phyloP scores from a whole-genome alignment of 2,113 vertebrate species.

The Urocynchramus pylzowi region DNA sequence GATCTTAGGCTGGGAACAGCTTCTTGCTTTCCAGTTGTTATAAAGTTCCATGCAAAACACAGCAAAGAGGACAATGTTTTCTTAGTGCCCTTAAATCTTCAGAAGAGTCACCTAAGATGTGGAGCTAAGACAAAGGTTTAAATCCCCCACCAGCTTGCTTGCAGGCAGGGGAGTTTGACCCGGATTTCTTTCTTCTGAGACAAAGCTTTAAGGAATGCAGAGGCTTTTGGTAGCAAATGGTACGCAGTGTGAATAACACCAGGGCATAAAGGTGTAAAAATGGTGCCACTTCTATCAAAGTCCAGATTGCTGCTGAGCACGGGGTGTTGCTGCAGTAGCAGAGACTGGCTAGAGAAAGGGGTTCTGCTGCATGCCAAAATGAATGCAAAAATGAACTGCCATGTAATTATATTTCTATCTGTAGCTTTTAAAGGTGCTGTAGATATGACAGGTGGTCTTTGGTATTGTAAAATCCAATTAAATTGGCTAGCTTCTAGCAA shows the following conservation, averaged over 20 bases:
- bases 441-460: background rate
- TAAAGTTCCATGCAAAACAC: constrained; percentile 22
- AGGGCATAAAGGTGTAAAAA: background rate
- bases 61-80: background rate
- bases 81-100: constrained; percentile 24
- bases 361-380: background rate
- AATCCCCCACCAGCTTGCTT: constrained; percentile 35
- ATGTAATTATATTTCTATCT: background rate
- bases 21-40: background rate
- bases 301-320: background rate
- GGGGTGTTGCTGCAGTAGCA: background rate
- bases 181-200: constrained; percentile 41
- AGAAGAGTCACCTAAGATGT: background rate
- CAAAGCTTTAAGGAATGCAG: constrained; percentile 31
- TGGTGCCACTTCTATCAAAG: background rate
- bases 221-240: constrained; percentile 13
- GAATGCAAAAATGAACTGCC: background rate
- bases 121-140: constrained; percentile 50
- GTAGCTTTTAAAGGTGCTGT: background rate
- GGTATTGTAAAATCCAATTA: background rate
- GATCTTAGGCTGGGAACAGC: background rate
- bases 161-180: constrained; percentile 19
- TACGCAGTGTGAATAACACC: constrained; percentile 1
- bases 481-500: background rate
- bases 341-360: background rate